Evolutionary conservation across 2,113 vertebrate species (phyloP).

Genomic region (Hemiscyllium ocellatum): DNA sequence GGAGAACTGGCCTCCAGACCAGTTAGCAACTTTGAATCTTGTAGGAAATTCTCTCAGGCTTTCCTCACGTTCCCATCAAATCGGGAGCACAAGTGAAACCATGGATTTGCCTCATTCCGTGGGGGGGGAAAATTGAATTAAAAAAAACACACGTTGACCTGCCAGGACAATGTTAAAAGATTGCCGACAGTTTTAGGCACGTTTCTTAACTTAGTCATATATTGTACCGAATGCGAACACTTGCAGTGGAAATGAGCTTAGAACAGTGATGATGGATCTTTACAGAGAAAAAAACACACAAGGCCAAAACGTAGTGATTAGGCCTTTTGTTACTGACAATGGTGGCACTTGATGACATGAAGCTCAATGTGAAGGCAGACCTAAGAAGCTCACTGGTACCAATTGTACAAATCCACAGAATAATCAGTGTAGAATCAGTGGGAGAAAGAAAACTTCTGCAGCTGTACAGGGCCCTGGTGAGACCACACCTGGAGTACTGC

Average conservation of each 20-base stretch:
- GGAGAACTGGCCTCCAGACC: neutral
- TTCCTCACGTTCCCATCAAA: neutral
- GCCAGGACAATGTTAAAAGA: neutral
- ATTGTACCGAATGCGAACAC: neutral
- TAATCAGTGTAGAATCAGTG: neutral
- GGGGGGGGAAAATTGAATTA: neutral
- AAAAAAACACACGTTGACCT: neutral
- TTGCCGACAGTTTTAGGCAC: neutral
- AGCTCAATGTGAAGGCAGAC: neutral
- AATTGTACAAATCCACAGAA: neutral
- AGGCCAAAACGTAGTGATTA: neutral
- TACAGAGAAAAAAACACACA: neutral
- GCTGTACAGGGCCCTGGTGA: no score
- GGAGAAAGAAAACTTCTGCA: no score
- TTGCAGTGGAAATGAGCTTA: neutral
- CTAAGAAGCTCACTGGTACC: neutral
- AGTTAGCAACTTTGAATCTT: neutral
- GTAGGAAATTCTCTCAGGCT: neutral
- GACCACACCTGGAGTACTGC: no score
- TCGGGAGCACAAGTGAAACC: neutral
- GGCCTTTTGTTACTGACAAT: neutral
- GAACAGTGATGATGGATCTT: neutral
- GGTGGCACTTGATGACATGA: neutral
- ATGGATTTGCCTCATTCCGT: neutral
- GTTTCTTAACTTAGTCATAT: neutral